phyloP scores from a whole-genome alignment of 2,888 invertebrate species.

The Latheticus oryzae region DNA sequence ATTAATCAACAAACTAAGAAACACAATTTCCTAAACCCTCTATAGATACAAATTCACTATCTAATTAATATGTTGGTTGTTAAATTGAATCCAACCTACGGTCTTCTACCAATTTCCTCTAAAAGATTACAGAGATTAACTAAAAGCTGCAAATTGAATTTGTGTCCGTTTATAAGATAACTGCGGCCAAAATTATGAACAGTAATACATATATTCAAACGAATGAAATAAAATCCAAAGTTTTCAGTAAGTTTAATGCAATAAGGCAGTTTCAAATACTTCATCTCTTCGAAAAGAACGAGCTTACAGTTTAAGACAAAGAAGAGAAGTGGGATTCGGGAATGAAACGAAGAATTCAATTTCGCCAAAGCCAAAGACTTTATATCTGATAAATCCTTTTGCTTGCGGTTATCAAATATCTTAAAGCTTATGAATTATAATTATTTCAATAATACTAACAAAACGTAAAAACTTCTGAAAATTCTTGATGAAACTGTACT shows the following conservation, averaged over 20 bases:
- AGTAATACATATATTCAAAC: constrained; percentile 18
- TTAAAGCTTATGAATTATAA: constrained; percentile 44
- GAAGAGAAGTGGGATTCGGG: constrained; percentile 19
- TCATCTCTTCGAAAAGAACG: constrained; percentile 15
- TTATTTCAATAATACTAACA: constrained; percentile 33
- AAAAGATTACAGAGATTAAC: constrained; percentile 34
- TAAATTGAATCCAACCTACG: constrained; percentile 22
- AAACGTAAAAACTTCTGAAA: constrained; percentile 7
- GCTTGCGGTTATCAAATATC: constrained; percentile 47
- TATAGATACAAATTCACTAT: constrained; percentile 20
- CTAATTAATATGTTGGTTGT: constrained; percentile 36
- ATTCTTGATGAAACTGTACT: constrained; percentile 1
- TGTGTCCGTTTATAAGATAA: constrained; percentile 23
- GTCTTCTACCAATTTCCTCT: constrained; percentile 33
- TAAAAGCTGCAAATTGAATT: constrained; percentile 28
- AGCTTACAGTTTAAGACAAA: constrained; percentile 17
- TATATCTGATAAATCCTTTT: constrained; percentile 45
- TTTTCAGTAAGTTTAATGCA: constrained; percentile 31
- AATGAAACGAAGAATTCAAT: constrained; percentile 40
- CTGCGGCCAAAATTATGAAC: constrained; percentile 11
- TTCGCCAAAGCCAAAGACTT: constrained; percentile 41
- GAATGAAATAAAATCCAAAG: constrained; percentile 25
- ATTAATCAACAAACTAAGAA: too few relatives aligned
- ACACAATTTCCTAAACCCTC: constrained; percentile 3
- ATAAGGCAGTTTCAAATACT: constrained; percentile 31